Base-by-base conservation (phyloP, 2,113 vertebrate species). In the Ciconia maguari region DNA sequence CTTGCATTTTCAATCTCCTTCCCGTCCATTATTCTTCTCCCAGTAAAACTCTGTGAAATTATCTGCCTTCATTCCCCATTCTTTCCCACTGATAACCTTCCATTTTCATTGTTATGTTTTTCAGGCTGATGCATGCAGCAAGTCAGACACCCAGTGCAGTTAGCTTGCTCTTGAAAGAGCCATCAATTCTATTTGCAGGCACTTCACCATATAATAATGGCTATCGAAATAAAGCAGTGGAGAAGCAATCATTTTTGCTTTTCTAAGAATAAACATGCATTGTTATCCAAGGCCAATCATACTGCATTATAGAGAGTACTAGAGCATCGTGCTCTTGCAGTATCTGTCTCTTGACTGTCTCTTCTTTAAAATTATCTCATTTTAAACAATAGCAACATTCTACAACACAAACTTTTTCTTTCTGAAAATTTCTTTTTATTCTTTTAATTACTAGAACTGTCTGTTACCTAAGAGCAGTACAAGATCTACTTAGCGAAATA, bases 111-210 rank as follows among this genome's bases (percentile, higher is more conserved):
- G 77, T 71, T 16, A 61, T 3, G 46, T 44, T 80, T 44, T 77
- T 38, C 96, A 96, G 94, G 87, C 91, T 95, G 84, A 86, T 82
- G 90, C 65, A 75, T 18, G 77, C 81, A 36, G 62, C 79, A 57
- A 87, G 96, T 34, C 72, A 32, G 21, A 90, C 61, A 72, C 38
- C 77, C 55, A 27, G 81, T 75, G 87, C 85, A 74, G 57, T 87
- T 72, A 91, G 95, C 68, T 38, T 29, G 29, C 55, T 94, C 86
- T 60, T 86, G 82, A 84, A 92, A 95, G 76, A 81, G 85, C 68
- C 64, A 87, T 83, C 86, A 89, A 66, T 87, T 93, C 93, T 52
- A 15, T 71, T 41, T 30, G 77, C 46, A 71, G 89, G 72, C 84
- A 72, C 65, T 65, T 93, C 72, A 26, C 93, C 46, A 32, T n/a